Evolutionary conservation across 2,113 vertebrate genomes (phyloP).

Genomic region (Ophiodon elongatus): DNA sequence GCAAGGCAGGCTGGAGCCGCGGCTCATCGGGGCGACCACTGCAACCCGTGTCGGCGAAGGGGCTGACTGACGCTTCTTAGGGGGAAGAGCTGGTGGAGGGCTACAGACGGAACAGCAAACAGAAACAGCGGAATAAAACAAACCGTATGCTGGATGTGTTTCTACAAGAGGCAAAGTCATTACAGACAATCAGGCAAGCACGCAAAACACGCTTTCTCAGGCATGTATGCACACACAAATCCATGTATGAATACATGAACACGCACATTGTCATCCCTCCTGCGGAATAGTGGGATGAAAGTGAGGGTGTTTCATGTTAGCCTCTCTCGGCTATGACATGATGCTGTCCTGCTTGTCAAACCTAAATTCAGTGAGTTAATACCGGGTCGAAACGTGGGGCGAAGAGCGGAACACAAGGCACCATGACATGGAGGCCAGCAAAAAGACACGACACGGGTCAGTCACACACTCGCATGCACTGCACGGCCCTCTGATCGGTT

Average conservation of each 20-base stretch:
- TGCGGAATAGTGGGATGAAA: slow-evolving; percentile 50
- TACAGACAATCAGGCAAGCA: slow-evolving; percentile 32
- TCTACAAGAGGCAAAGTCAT: background rate
- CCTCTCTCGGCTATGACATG: slow-evolving; percentile 40
- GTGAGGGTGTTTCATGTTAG: slow-evolving; percentile 61
- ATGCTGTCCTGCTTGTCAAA: slow-evolving; percentile 41
- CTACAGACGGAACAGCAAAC: slow-evolving; percentile 47
- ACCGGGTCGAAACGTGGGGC: slow-evolving; percentile 53
- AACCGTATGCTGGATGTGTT: background rate
- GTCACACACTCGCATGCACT: slow-evolving; percentile 78
- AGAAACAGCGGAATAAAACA: slow-evolving; percentile 12
- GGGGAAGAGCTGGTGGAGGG: slow-evolving; percentile 92
- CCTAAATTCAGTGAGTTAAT: slow-evolving; percentile 55
- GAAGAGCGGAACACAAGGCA: slow-evolving; percentile 26
- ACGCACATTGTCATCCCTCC: slow-evolving; percentile 56
- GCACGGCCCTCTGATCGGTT: slow-evolving; percentile 71
- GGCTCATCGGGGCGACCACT: slow-evolving; percentile 96
- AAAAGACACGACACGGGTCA: slow-evolving; percentile 62
- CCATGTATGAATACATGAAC: slow-evolving; percentile 68
- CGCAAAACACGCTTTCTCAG: slow-evolving; percentile 31
- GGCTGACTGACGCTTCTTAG: slow-evolving; percentile 95
- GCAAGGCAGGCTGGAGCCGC: slow-evolving; percentile 93
- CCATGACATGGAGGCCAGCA: slow-evolving; percentile 58
- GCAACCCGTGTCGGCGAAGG: slow-evolving; percentile 95
- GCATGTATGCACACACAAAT: slow-evolving; percentile 60